These are phyloP conservation scores for Coenobita brevimanus DNA, from an alignment of 1,140 invertebrate species.

Conservation along the genomic window DNA sequence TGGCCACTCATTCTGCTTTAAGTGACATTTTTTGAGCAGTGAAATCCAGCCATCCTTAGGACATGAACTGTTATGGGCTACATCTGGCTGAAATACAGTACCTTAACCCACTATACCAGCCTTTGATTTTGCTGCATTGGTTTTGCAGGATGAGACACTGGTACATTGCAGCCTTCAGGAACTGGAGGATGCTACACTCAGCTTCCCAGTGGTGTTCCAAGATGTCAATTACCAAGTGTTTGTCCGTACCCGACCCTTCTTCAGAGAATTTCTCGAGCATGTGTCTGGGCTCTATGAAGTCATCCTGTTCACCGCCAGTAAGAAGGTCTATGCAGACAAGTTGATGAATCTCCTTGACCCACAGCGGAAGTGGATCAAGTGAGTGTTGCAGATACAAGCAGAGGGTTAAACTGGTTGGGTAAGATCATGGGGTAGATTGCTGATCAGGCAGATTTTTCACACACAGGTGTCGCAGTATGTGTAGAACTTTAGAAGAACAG, in stretches of 20 bases:
- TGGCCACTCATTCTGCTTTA: too few species aligned
- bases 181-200: constrained; percentile 91
- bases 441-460: too few species aligned
- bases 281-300: constrained; percentile 95
- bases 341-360: constrained; percentile 95
- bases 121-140: neutral
- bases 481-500: too few species aligned
- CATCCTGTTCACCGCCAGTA: constrained; percentile 96
- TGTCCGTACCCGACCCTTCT: constrained; percentile 92
- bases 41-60: too few species aligned
- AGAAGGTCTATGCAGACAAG: constrained; percentile 96
- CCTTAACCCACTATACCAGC: too few species aligned
- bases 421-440: too few species aligned
- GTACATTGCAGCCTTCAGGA: constrained; percentile 96
- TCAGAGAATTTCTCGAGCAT: constrained; percentile 92
- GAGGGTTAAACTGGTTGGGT: too few species aligned
- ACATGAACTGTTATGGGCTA: too few species aligned
- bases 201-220: constrained; percentile 96
- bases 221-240: constrained; percentile 92
- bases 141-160: constrained; percentile 90
- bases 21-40: too few species aligned
- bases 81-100: too few species aligned
- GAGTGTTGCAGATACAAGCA: too few species aligned
- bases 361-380: constrained; percentile 90
- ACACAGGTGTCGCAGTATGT: too few species aligned